Base-by-base conservation (phyloP, 2,888 invertebrate species). In the Acronicta psi region DNA sequence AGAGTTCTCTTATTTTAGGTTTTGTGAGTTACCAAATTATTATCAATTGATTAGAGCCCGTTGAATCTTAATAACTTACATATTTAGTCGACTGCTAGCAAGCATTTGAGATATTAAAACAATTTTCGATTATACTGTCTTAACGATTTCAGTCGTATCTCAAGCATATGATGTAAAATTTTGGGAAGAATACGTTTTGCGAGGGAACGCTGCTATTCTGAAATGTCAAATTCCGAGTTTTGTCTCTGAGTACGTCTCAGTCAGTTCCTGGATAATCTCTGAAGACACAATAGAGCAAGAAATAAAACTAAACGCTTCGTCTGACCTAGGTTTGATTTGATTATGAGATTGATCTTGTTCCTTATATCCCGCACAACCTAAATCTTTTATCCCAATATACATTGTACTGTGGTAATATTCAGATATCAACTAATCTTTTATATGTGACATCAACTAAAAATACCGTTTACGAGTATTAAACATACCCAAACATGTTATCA, bases 181-280 rank as follows among this genome's bases (percentile, higher is more conserved):
- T 85, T 97, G 98, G 97, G 98, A 98, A 91, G 98, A 98, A 93
- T 97, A 98, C 90, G 97, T 98, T 74, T 95, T 98, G 85, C 96
- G 97, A 84, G 98, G 98, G 86, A 98, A 98, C 93, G 97, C 98
- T 77, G 98, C 97, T 77, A 97, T 98, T 87, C 95, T 98, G 87
- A 98, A 98, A 95, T 98, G 98, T 95, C 98, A 97, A 94, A 97
- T 98, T 90, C 98, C 98, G 82, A 97, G 97, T 95, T 98, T 98
- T 94, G 98, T 98, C 80, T 97, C 98, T 84, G 98, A 98, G 95
- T 98, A 97, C 91, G 98, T 98, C 74, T 95, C 95, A 83, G 97
- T 98, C 74, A 96, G 95, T 82, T 97, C 97, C 83, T 98, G 98
- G 98, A 95, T 97, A 85, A 96, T 97, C 90, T 96, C 97, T 84